A percentile compares a stretch with the other conserved stretches of the same genome.
Evolutionary conservation across 1,140 invertebrate species (phyloP).

Genomic region (Bombus waltoni): DNA sequence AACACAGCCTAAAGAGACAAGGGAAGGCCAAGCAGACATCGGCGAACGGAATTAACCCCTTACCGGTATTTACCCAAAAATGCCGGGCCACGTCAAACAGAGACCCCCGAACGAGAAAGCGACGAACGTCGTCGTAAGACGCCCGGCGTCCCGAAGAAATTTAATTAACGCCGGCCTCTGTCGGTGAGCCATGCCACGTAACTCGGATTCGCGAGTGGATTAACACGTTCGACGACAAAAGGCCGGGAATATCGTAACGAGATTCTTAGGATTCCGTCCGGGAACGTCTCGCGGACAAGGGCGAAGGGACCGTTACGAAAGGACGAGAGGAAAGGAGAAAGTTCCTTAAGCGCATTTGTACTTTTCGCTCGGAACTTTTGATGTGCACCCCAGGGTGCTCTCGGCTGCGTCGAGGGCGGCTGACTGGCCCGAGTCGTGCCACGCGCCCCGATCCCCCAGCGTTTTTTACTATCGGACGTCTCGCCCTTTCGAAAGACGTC

Average conservation of each 20-base stretch:
- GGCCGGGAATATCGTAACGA: slow-evolving; percentile 42
- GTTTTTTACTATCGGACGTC: neutral
- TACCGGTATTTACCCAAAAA: slow-evolving; percentile 46
- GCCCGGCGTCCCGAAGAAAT: slow-evolving; percentile 31
- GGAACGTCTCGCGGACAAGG: slow-evolving; percentile 54
- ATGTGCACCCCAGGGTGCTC: slow-evolving; percentile 61
- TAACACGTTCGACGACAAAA: slow-evolving; percentile 48
- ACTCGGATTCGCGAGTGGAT: slow-evolving; percentile 54
- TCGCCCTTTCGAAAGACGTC: neutral
- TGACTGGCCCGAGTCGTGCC: neutral
- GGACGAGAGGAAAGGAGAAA: slow-evolving; percentile 26
- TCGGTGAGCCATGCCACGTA: slow-evolving; percentile 22
- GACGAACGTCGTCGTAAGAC: slow-evolving; percentile 7
- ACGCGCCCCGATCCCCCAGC: neutral
- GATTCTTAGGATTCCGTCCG: slow-evolving; percentile 59
- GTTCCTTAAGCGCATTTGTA: slow-evolving; percentile 69
- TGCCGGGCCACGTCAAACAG: slow-evolving; percentile 37
- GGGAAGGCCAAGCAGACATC: neutral
- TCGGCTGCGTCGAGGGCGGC: slow-evolving; percentile 30
- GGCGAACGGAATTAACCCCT: slow-evolving; percentile 16
- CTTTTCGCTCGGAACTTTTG: slow-evolving; percentile 65
- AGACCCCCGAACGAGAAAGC: neutral
- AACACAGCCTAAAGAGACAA: neutral
- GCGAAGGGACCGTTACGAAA: neutral
- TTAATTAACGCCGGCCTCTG: slow-evolving; percentile 40